Percentiles rank a stretch among this genome's conserved stretches.
phyloP scores from a whole-genome alignment of 2,888 invertebrate species.

The Thumatha senex region DNA sequence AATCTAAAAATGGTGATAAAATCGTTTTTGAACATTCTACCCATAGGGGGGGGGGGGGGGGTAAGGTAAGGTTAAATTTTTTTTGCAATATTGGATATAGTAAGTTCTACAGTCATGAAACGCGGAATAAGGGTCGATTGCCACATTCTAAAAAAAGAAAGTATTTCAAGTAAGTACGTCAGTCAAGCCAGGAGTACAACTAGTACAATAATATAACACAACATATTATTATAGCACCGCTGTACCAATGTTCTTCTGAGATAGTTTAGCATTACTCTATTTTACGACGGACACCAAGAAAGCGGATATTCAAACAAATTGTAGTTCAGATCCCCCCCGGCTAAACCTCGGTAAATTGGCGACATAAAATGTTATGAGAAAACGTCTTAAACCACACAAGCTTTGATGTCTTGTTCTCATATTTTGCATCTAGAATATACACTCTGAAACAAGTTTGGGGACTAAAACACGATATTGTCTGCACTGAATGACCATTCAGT shows the following conservation, averaged over 20 bases:
- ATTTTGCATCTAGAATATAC: conserved; percentile 59
- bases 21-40: too few species aligned
- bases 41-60: too few species aligned
- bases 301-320: conserved; percentile 60
- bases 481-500: conserved; percentile 40
- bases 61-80: too few species aligned
- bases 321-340: conserved; percentile 54
- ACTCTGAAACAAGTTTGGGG: conserved; percentile 39
- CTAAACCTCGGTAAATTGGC: conserved; percentile 66
- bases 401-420: conserved; percentile 54
- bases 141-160: too few species aligned
- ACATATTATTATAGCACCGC: neutral
- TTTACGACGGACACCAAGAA: conserved; percentile 50
- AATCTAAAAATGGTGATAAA: too few species aligned
- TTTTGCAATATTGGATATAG: too few species aligned
- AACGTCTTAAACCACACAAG: conserved; percentile 59
- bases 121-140: too few species aligned
- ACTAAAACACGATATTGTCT: conserved; percentile 42
- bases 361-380: conserved; percentile 71
- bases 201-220: neutral
- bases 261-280: too few species aligned
- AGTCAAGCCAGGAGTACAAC: too few species aligned
- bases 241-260: too few species aligned
- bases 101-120: too few species aligned
- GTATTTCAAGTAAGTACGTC: too few species aligned